Evolutionary conservation across 2,888 invertebrate genomes (phyloP).

Genomic region (Dolichopus griseipennis): DNA sequence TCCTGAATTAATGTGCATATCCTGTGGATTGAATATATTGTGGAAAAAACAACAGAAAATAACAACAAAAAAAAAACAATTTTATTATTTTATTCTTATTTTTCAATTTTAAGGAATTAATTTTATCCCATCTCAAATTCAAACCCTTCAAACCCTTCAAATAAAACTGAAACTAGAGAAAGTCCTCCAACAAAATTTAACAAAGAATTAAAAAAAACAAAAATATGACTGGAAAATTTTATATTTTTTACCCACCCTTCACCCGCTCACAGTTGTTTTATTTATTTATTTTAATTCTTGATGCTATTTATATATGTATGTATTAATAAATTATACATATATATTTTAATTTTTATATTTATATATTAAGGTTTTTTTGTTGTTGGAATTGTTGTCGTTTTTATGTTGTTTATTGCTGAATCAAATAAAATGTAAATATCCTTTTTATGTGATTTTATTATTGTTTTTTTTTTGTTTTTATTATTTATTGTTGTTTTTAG

Average conservation of each 20-base stretch:
- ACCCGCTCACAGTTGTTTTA: neutral
- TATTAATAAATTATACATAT: neutral
- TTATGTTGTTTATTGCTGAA: neutral
- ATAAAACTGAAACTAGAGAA: neutral
- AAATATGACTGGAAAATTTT: neutral
- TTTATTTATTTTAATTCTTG: neutral
- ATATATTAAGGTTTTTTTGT: neutral
- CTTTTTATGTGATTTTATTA: neutral
- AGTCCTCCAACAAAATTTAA: neutral
- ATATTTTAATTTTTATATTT: neutral
- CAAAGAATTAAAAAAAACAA: too few relatives aligned
- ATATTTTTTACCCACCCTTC: neutral
- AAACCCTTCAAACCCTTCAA: neutral
- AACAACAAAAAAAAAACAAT: too few relatives aligned
- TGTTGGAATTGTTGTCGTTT: neutral
- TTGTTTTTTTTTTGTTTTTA: neutral
- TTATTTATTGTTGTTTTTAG: neutral
- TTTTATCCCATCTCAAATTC: neutral
- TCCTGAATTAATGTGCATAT: slow-evolving; percentile 1
- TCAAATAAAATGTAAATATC: neutral
- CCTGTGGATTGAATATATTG: neutral
- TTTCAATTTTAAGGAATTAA: slow-evolving; percentile 4
- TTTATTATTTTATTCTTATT: neutral
- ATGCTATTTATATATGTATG: neutral
- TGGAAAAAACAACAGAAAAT: too few relatives aligned